Evolutionary conservation across 2,888 invertebrate species (phyloP).

Genomic region (Tetramorium bicarinatum): DNA sequence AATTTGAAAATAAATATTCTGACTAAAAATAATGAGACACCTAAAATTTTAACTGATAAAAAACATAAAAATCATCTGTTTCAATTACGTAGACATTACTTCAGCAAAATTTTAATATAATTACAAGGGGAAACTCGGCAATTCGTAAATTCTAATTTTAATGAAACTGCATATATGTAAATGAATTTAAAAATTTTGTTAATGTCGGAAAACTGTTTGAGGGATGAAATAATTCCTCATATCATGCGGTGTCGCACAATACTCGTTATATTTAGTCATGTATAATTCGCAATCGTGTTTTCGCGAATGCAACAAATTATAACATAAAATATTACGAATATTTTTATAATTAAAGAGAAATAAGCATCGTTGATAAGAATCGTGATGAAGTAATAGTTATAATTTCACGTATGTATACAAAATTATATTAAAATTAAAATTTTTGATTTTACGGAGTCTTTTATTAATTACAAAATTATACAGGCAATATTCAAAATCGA

Average conservation of each 20-base stretch:
- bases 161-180: background rate
- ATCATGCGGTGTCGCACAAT: too few relatives aligned
- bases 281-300: too few relatives aligned
- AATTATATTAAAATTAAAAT: too few relatives aligned
- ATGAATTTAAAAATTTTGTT: background rate
- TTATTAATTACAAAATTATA: too few relatives aligned
- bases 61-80: background rate
- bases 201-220: background rate
- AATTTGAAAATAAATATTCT: background rate
- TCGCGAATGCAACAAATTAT: too few relatives aligned
- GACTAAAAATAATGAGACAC: background rate
- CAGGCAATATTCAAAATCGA: background rate
- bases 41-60: background rate
- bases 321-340: too few relatives aligned
- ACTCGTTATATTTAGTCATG: too few relatives aligned
- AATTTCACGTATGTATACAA: too few relatives aligned
- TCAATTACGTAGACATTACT: background rate
- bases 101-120: background rate
- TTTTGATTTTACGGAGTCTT: too few relatives aligned
- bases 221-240: background rate
- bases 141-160: background rate
- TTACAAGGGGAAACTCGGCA: background rate
- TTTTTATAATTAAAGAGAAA: too few relatives aligned
- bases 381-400: too few relatives aligned
- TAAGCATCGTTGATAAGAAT: too few relatives aligned